These are phyloP conservation scores for Athene noctua DNA, from an alignment of 2,113 vertebrate species.

Conservation along the genomic window DNA sequence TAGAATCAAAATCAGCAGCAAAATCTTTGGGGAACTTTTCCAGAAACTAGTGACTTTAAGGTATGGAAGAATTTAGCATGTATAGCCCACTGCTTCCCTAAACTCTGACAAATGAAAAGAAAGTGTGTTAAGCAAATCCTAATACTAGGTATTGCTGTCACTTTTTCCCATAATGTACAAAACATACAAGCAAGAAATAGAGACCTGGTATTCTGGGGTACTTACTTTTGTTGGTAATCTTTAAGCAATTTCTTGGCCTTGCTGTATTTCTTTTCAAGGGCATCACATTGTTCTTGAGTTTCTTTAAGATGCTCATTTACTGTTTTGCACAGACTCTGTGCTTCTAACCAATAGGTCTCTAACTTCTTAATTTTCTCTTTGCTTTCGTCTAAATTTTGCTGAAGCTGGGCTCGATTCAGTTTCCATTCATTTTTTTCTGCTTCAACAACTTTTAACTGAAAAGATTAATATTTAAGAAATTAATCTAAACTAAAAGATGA, in stretches of 20 bases:
- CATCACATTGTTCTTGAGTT: conserved; percentile 85
- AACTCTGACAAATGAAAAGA: neutral
- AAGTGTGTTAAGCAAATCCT: neutral
- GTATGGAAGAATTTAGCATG: neutral
- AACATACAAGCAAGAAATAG: neutral
- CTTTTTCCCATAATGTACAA: neutral
- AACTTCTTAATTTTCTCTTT: conserved; percentile 85
- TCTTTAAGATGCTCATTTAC: conserved; percentile 87
- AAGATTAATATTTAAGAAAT: conserved; percentile 22
- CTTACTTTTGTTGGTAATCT: conserved; percentile 92
- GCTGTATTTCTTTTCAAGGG: conserved; percentile 90
- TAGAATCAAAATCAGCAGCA: neutral
- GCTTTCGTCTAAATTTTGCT: conserved; percentile 82
- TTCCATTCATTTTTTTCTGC: conserved; percentile 80
- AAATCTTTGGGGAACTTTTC: neutral
- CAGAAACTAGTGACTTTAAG: neutral
- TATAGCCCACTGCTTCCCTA: neutral
- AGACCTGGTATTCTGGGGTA: neutral
- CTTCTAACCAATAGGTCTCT: conserved; percentile 89
- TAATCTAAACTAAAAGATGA: neutral
- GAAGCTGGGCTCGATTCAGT: conserved; percentile 76
- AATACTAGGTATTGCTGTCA: neutral
- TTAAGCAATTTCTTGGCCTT: conserved; percentile 92
- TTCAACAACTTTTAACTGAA: conserved; percentile 78
- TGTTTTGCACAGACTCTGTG: conserved; percentile 87